Conservation (phyloP, 1,140 invertebrate genomes). For the Eumeta japonica region DNA sequence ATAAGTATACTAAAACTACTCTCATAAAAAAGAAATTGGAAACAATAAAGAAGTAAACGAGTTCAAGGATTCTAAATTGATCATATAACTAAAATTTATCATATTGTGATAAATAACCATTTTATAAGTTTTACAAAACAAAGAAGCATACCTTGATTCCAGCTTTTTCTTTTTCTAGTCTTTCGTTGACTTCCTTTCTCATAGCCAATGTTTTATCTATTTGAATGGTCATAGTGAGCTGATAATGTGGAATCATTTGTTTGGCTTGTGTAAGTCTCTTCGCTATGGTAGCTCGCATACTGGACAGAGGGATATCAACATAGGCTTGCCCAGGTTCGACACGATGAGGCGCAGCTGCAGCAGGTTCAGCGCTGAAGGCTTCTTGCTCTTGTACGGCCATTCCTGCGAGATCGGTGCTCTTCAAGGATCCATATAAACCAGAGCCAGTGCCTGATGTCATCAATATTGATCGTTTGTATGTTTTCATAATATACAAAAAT, state of each 20-base stretch:
- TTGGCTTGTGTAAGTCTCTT: slow-evolving; percentile 91
- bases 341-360: slow-evolving; percentile 22
- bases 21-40: too few relatives aligned
- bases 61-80: too few relatives aligned
- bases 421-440: slow-evolving; percentile 87
- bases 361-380: slow-evolving; percentile 25
- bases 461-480: too few relatives aligned
- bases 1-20: too few relatives aligned
- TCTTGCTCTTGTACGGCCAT: slow-evolving; percentile 39
- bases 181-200: slow-evolving; percentile 71
- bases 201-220: slow-evolving; percentile 74
- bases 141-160: slow-evolving; percentile 54
- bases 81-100: too few relatives aligned
- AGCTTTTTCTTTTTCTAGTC: slow-evolving; percentile 71
- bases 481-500: neutral
- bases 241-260: slow-evolving; percentile 94
- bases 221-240: slow-evolving; percentile 83
- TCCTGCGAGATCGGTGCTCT: slow-evolving; percentile 77
- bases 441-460: slow-evolving; percentile 73
- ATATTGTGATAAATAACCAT: neutral
- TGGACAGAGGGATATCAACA: slow-evolving; percentile 83
- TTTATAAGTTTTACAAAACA: slow-evolving; percentile 4
- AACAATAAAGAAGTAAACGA: too few relatives aligned
- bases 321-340: slow-evolving; percentile 56
- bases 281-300: slow-evolving; percentile 88